Conservation (phyloP, 2,113 vertebrate genomes). For the Alligator mississippiensis region DNA sequence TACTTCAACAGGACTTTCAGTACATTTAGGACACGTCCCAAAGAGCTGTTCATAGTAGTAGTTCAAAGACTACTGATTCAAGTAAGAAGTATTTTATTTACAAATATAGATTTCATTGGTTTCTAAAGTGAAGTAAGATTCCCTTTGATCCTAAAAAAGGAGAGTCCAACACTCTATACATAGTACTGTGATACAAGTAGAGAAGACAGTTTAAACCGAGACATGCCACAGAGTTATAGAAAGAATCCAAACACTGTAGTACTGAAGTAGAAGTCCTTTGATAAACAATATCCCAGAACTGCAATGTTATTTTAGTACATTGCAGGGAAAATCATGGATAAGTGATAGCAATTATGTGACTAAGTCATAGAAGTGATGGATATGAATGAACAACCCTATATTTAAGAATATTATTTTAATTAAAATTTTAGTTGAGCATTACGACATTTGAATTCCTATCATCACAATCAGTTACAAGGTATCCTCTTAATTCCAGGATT, state of each 20-base stretch:
- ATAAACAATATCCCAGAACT: conserved; percentile 43
- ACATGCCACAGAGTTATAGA: conserved; percentile 36
- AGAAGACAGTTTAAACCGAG: conserved; percentile 60
- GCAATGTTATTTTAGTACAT: conserved; percentile 37
- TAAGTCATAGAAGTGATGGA: neutral
- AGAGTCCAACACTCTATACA: conserved; percentile 47
- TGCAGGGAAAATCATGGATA: conserved; percentile 8
- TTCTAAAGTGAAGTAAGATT: conserved; percentile 65
- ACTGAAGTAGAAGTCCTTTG: conserved; percentile 55
- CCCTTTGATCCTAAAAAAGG: conserved; percentile 76
- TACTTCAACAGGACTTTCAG: conserved; percentile 63
- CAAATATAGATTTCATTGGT: conserved; percentile 76
- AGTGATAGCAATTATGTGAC: neutral
- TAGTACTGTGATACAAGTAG: conserved; percentile 58
- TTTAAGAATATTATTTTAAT: neutral
- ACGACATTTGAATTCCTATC: neutral
- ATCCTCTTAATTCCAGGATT: neutral
- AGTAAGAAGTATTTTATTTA: conserved; percentile 75
- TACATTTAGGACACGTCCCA: conserved; percentile 52
- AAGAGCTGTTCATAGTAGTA: conserved; percentile 62
- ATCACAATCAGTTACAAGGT: neutral
- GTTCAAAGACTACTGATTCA: conserved; percentile 74
- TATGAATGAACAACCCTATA: neutral
- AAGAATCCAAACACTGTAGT: conserved; percentile 44
- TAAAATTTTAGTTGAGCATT: neutral